Evolutionary conservation across 2,113 vertebrate genomes (phyloP), one percentile per base, ranked within the genome.

Genomic region (Malurus alboscapulatus): DNA sequence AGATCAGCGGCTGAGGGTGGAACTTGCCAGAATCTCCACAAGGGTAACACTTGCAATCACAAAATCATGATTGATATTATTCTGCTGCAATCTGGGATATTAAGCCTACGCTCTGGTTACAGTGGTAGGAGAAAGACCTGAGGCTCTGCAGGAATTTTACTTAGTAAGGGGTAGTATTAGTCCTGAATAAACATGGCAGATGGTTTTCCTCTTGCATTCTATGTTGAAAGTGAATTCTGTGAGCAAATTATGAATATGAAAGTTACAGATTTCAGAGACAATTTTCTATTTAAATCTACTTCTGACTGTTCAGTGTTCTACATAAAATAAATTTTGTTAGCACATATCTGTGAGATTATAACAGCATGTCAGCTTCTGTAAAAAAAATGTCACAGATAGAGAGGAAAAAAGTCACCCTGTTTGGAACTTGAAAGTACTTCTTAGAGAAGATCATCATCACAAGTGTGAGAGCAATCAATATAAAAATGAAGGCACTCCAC

Each of bases 401-500:
- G n/a, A 73, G 7, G 20, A 12, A 48, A 57, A 87, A 59, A 15
- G 3, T n/a, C 40, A 57, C 42, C 62, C 38, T 0, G 0, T 63
- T 77, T 54, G n/a, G n/a, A 94, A 83, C 34, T 65, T 68, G 12
- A n/a, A 88, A 88, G n/a, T 24, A 57, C 19, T 76, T 86, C 58
- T 74, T 62, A 53, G 34, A 71, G n/a, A 84, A 8, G 8, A 84
- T 38, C 1, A 1, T 38, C 58, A 55, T 74, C 14, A 27, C 22
- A 75, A 77, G 22, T 38, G 20, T 1, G 9, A 89, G 47, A 77
- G 13, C 17, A 66, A 45, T 36, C 30, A 69, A 20, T 17, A 68
- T 27, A 30, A 74, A 88, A 94, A 87, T 4, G 2, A 36, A 50
- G 21, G 32, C 21, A 44, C 30, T 53, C 20, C 20, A 50, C 26